A percentile compares a stretch with the other conserved stretches of the same genome.
Evolutionary conservation across 2,888 invertebrate genomes (phyloP).

Genomic region (Tethea ocularis): DNA sequence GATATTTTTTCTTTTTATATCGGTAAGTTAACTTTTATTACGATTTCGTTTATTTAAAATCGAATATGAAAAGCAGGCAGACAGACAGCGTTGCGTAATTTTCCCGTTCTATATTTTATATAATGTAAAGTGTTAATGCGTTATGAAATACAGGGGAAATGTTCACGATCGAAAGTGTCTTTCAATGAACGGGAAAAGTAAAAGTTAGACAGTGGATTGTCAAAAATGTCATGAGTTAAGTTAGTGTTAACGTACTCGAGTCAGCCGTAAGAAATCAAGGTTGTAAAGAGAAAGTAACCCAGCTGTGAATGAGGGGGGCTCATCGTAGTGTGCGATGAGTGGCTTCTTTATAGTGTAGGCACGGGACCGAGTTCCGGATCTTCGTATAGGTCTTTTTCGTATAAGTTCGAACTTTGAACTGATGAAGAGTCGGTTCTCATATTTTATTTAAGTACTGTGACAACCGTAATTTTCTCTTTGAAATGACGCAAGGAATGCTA

Average conservation of each 20-base stretch:
- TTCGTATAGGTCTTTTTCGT: slow-evolving; percentile 3
- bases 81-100: slow-evolving; percentile 23
- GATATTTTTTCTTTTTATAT: slow-evolving; percentile 30
- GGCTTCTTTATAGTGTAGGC: slow-evolving; percentile 46
- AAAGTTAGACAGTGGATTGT: slow-evolving; percentile 67
- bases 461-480: too few species aligned
- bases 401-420: not conserved
- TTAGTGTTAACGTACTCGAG: slow-evolving; percentile 61
- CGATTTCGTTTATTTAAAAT: slow-evolving; percentile 27
- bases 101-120: slow-evolving; percentile 39
- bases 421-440: not conserved
- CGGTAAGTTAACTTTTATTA: slow-evolving; percentile 42
- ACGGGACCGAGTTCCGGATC: slow-evolving; percentile 20
- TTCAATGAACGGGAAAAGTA: slow-evolving; percentile 65
- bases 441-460: not conserved
- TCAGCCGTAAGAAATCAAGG: slow-evolving; percentile 74
- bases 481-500: not conserved
- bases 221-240: slow-evolving; percentile 66
- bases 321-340: slow-evolving; percentile 47
- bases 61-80: slow-evolving; percentile 18
- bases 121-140: slow-evolving; percentile 18
- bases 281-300: slow-evolving; percentile 79
- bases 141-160: slow-evolving; percentile 46
- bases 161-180: slow-evolving; percentile 32
- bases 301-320: slow-evolving; percentile 47